Conservation (phyloP, 2,888 invertebrate species). For the Epinotia nisella region DNA sequence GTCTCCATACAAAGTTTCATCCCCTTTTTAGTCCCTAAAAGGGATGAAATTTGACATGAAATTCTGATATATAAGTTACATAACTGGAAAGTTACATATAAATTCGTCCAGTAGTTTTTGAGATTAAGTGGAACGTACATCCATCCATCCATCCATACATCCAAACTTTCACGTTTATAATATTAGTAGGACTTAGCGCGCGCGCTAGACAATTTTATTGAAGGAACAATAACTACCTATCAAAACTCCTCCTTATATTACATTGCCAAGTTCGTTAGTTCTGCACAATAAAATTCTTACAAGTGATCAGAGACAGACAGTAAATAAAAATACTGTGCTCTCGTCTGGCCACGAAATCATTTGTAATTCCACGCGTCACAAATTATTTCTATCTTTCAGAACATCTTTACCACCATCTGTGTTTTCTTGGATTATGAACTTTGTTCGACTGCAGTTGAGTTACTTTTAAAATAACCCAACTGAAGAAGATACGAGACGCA, state of each 20-base stretch:
- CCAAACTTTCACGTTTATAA: no score
- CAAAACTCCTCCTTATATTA: background rate
- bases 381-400: background rate
- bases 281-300: constrained; percentile 14
- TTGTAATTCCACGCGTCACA: constrained; percentile 21
- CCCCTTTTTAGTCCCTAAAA: no score
- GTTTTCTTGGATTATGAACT: background rate
- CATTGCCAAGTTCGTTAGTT: constrained; percentile 20
- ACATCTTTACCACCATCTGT: background rate
- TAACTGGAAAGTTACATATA: no score
- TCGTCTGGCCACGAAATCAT: constrained; percentile 24
- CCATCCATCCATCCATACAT: no score
- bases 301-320: constrained; percentile 13
- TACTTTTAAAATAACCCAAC: background rate
- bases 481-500: background rate
- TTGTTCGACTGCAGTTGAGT: background rate
- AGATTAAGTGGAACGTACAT: no score
- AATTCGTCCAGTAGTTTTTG: no score
- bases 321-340: constrained; percentile 18
- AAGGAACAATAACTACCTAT: background rate
- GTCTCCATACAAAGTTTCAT: no score
- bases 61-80: no score
- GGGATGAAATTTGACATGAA: no score
- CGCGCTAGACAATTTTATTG: constrained; percentile 13
- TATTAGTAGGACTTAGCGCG: no score